Base-by-base conservation (phyloP, 2,113 vertebrate species). In the Peromyscus polionotus region DNA sequence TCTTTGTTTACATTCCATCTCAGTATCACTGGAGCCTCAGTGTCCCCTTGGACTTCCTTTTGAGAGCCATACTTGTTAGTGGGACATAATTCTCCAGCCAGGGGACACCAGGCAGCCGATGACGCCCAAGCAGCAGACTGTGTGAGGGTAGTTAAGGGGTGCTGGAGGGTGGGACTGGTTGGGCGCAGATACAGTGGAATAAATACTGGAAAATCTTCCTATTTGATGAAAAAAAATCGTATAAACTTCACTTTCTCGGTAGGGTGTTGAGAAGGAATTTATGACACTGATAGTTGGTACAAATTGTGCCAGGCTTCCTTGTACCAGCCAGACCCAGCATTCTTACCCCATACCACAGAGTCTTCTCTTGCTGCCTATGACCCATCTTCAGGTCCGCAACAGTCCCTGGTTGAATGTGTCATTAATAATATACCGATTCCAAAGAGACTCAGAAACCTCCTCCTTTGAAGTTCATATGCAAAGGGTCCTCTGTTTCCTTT, bases 201-300 rank as follows among this genome's bases (percentile, higher is more conserved):
- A 90, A 84, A n/a, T 51, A 28, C 76, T 72, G 20, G 42, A n/a
- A 84, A 72, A 45, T 51, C 88, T 95, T 83, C 85, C 51, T 94
- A 16, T 88, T 76, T 76, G 54, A 61, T 1, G 20, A 16, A 19
- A 33, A 70, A 94, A 65, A 67, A 59, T 65, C 3, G 0, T 67
- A 20, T 42, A 72, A 91, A 93, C n/a, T 36, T 86, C 88, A 65
- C 85, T 88, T 81, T 94, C 59, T 39, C 65, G 8, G 93, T 68
- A 33, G 57, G 57, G 20, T 26, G 65, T 65, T 96, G 84, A 93
- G 92, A 92, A 95, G 65, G 63, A 11, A 77, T 92, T 94, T 75
- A 28, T 59, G 26, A 42, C 59, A 42, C 20, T 48, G 72, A 75
- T 80, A 59, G 54, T 91, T 87, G 5, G 24, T 87, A 63, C 76